phyloP scores from a whole-genome alignment of 2,797 vertebrate species.

The Platalea minor region DNA sequence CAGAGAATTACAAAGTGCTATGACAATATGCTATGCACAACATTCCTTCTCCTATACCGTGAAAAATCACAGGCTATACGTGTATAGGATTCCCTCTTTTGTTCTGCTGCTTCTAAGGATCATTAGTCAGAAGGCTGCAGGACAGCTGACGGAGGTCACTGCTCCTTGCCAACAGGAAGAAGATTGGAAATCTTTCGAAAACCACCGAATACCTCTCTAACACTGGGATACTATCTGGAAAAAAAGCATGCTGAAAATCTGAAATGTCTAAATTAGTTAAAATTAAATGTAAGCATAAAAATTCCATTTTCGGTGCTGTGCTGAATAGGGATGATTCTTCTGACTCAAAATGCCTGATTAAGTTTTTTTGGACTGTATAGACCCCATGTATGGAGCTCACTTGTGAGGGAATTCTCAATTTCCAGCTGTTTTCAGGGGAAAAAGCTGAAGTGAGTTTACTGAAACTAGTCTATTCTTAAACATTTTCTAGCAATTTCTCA shows the following conservation, averaged over 20 bases:
- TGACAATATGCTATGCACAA: not conserved
- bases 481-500: not conserved
- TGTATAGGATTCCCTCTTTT: not conserved
- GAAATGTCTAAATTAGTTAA: not conserved
- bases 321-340: not conserved
- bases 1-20: not conserved
- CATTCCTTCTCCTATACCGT: not conserved
- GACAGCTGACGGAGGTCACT: not conserved
- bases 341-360: not conserved
- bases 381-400: not conserved
- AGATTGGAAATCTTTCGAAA: not conserved
- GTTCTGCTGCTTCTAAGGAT: not conserved
- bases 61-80: not conserved
- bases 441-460: not conserved
- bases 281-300: not conserved
- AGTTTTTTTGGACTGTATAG: not conserved
- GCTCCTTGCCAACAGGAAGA: not conserved
- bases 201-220: not conserved
- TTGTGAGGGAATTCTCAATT: not conserved
- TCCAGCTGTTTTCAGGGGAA: not conserved
- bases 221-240: not conserved
- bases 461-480: not conserved
- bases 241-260: not conserved
- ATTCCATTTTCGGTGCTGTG: not conserved
- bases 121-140: not conserved